Conservation (phyloP, 1,140 invertebrate species). For the Zaprionus nigranus region DNA sequence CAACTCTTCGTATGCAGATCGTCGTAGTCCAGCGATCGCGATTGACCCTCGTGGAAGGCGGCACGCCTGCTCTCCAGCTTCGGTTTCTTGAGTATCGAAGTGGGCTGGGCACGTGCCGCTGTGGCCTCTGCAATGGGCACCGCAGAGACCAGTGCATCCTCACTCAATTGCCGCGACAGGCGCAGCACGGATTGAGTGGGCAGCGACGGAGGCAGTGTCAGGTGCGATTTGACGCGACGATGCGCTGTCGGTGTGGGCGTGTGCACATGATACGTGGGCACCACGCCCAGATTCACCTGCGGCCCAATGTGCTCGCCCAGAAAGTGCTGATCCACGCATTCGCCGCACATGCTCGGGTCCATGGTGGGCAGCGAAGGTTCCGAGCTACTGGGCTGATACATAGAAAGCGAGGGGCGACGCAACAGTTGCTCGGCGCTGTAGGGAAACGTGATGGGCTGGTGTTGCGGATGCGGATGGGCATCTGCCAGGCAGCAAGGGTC, state of each 20-base stretch:
- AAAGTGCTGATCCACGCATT: constrained; percentile 82
- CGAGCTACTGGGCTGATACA: constrained; percentile 65
- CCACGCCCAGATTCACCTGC: constrained; percentile 71
- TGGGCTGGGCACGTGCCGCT: constrained; percentile 62
- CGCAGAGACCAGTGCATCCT: constrained; percentile 74
- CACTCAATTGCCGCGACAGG: constrained; percentile 74
- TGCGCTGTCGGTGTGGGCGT: constrained; percentile 81
- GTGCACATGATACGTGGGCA: constrained; percentile 80
- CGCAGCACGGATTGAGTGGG: constrained; percentile 78
- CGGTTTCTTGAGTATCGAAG: constrained; percentile 80
- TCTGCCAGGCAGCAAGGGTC: constrained; percentile 79
- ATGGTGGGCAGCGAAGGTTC: constrained; percentile 70
- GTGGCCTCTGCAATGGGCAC: constrained; percentile 75
- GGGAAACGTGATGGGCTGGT: constrained; percentile 76
- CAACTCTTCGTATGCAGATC: constrained; percentile 81
- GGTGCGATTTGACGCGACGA: constrained; percentile 65
- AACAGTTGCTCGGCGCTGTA: constrained; percentile 66
- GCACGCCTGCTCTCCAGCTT: constrained; percentile 70
- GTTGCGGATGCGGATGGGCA: constrained; percentile 80
- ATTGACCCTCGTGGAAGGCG: constrained; percentile 79
- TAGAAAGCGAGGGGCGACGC: constrained; percentile 70
- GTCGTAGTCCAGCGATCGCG: constrained; percentile 79
- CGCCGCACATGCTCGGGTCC: constrained; percentile 79
- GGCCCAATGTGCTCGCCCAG: constrained; percentile 71
- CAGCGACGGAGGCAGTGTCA: constrained; percentile 65